Conservation (phyloP, 2,888 invertebrate genomes). For the Lamellibrachia columna region DNA sequence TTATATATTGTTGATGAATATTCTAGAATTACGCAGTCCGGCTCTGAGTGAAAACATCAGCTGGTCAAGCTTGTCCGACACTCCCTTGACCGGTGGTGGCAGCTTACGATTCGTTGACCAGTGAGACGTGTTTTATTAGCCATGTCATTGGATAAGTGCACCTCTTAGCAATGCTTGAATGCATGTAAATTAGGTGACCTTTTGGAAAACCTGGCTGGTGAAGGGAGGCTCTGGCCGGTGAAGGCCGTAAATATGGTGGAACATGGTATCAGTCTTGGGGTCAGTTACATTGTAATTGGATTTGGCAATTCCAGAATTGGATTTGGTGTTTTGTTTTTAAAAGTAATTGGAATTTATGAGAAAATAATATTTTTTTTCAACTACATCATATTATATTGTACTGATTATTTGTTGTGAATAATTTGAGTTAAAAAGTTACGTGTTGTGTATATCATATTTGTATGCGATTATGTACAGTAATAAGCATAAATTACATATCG, state of each 20-base stretch:
- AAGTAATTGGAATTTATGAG: too few relatives aligned
- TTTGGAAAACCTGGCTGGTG: background rate
- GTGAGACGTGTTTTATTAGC: background rate
- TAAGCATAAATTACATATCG: too few relatives aligned
- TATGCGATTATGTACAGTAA: too few relatives aligned
- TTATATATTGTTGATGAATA: background rate
- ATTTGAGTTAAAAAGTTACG: too few relatives aligned
- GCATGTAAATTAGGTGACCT: background rate
- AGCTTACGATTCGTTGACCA: constrained; percentile 6
- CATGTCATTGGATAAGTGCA: background rate
- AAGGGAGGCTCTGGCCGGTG: background rate
- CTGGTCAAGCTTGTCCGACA: background rate
- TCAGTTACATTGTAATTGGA: too few relatives aligned
- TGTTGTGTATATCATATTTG: too few relatives aligned
- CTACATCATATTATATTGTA: too few relatives aligned
- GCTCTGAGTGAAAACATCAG: background rate
- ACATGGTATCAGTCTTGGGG: too few relatives aligned
- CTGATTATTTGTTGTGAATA: too few relatives aligned
- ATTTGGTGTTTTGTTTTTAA: too few relatives aligned
- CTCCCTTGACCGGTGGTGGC: background rate
- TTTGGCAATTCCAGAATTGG: too few relatives aligned
- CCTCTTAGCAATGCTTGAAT: background rate
- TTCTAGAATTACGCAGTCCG: background rate
- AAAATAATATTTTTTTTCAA: too few relatives aligned
- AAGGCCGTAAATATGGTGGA: background rate